phyloP scores from a whole-genome alignment of 2,797 vertebrate species.

The Alca torda region DNA sequence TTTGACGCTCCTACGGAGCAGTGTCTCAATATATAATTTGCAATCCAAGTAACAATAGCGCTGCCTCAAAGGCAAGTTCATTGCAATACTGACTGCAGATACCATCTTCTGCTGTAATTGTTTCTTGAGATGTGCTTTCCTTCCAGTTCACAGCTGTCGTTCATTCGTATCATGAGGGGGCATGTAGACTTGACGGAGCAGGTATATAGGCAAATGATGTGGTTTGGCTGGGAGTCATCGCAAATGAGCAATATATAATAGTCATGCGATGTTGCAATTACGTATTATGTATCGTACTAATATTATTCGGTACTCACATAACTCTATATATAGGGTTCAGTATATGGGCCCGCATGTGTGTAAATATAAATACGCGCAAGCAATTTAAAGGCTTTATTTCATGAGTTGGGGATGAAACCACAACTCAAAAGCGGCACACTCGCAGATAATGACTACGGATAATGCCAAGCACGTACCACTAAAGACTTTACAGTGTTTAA shows the following conservation, averaged over 20 bases:
- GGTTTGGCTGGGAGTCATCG: background rate
- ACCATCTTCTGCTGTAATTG: slow-evolving; percentile 48
- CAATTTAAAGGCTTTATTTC: background rate
- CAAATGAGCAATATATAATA: background rate
- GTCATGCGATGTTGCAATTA: background rate
- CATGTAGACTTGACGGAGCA: background rate
- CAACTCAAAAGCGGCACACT: background rate
- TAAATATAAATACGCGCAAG: background rate
- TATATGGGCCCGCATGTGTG: too few species aligned
- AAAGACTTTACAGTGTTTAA: background rate
- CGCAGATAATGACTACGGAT: background rate
- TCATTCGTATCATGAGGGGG: background rate
- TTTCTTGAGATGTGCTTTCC: background rate
- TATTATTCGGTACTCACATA: background rate
- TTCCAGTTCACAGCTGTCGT: background rate
- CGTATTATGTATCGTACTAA: background rate
- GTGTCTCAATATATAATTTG: slow-evolving; percentile 4
- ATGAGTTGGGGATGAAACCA: background rate
- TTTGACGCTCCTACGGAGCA: background rate
- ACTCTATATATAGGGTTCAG: background rate
- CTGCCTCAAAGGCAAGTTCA: slow-evolving; percentile 51
- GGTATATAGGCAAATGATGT: background rate
- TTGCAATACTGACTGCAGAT: slow-evolving; percentile 23
- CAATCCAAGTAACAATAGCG: background rate
- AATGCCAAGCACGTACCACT: background rate